Evolutionary conservation across 1,140 invertebrate species (phyloP).

Genomic region (Drosophila pallidifrons): DNA sequence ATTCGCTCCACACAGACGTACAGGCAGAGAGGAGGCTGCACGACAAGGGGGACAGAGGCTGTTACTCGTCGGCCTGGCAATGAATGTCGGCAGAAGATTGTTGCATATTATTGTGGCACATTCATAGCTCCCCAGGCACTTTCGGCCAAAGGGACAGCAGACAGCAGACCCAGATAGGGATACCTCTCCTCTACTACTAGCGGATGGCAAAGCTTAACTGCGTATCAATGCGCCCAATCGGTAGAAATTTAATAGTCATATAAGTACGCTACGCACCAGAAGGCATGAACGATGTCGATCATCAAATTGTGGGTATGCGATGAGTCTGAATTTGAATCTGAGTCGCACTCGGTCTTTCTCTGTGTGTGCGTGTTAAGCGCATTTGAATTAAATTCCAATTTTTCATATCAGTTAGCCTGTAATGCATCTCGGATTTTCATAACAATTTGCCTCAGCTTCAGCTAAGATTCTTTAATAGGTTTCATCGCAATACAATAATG

Average conservation of each 20-base stretch:
- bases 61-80: conserved; percentile 32
- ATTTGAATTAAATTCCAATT: conserved; percentile 39
- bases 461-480: background rate
- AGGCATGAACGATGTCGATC: conserved; percentile 34
- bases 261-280: conserved; percentile 35
- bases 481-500: background rate
- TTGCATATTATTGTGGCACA: conserved; percentile 55
- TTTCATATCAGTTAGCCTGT: conserved; percentile 39
- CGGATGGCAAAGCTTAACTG: conserved; percentile 48
- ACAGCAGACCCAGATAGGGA: conserved; percentile 7
- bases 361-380: conserved; percentile 12
- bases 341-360: background rate
- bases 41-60: conserved; percentile 3
- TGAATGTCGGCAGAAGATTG: conserved; percentile 65
- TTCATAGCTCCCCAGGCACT: conserved; percentile 10
- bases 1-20: conserved; percentile 34
- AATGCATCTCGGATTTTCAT: conserved; percentile 32
- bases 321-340: conserved; percentile 12
- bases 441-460: conserved; percentile 17
- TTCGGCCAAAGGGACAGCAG: background rate
- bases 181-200: background rate
- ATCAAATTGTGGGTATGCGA: conserved; percentile 31
- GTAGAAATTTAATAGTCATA: conserved; percentile 62
- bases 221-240: conserved; percentile 56
- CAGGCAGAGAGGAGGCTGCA: conserved; percentile 8